A percentile compares a stretch with the other conserved stretches of the same genome.
These are phyloP conservation scores for Carcinoscorpius rotundicauda DNA, from an alignment of 1,140 invertebrate species.

Conservation along the genomic window DNA sequence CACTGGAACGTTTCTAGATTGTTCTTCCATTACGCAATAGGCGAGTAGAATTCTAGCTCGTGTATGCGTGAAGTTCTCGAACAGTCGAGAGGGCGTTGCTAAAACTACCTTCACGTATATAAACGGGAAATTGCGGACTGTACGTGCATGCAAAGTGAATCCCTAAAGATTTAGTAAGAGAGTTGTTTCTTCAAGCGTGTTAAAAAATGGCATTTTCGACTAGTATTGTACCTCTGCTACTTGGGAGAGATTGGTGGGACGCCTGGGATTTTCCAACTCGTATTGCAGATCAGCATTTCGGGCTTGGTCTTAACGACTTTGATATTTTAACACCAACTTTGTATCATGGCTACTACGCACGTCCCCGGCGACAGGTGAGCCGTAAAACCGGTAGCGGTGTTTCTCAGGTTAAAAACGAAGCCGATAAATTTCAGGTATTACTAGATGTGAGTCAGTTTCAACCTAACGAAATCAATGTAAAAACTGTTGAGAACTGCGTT, in stretches of 20 bases:
- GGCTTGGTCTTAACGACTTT: slow-evolving; percentile 20
- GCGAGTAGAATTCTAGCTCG: no score
- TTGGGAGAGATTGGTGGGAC: slow-evolving; percentile 13
- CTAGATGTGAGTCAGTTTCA: slow-evolving; percentile 70
- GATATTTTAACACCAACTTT: slow-evolving; percentile 17
- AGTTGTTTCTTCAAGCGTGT: no score
- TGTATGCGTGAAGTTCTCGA: no score
- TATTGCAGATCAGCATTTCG: slow-evolving; percentile 26
- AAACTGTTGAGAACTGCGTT: slow-evolving; percentile 60
- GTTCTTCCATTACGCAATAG: no score
- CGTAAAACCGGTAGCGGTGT: not conserved
- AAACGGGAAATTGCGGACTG: no score
- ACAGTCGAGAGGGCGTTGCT: no score
- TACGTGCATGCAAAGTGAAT: no score
- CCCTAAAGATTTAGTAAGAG: no score
- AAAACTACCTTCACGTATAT: no score
- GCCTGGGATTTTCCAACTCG: slow-evolving; percentile 15
- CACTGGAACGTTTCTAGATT: no score
- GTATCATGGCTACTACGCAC: slow-evolving; percentile 15
- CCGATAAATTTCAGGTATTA: slow-evolving; percentile 44
- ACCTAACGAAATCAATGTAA: slow-evolving; percentile 72
- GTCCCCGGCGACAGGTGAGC: slow-evolving; percentile 10
- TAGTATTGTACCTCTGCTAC: not conserved
- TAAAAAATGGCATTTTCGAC: no score
- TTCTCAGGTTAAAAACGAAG: slow-evolving; percentile 19